Base-by-base conservation (phyloP, 1,140 invertebrate genomes). In the Cepaea nemoralis region DNA sequence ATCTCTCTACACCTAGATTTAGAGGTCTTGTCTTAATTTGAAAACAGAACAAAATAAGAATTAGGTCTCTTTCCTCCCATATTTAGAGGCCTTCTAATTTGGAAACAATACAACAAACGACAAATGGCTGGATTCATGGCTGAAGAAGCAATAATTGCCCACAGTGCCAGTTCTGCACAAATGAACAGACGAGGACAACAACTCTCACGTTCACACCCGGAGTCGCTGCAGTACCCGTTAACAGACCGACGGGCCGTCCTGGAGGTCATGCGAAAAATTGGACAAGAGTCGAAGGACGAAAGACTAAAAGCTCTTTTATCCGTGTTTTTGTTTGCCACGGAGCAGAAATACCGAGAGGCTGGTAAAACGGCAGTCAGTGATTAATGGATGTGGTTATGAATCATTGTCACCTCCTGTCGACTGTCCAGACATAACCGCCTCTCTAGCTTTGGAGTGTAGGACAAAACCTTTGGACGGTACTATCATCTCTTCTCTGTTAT, bases 241-340 rank as follows among this genome's bases (percentile, higher is more conserved):
- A 31, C 59, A n/a, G 33, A 31, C 59, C 33, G 59, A 63, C 59
- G 59, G 10, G 3, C 33, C n/a, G 59, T 31, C 33, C 59, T 3
- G n/a, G 27, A 63, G 59, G n/a, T 31, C 59, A 63, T 27, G 59
- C 59, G 27, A 63, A 63, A 63, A 63, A 63, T 63, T 63, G 27
- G n/a, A 5, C 10, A 63, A 63, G 59, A 12, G 59, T 31, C 27
- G 5, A 27, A 27, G 10, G 59, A 31, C 59, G 5, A 16, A 31
- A 27, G 10, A 31, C 59, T 31, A 31, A 63, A 63, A 63, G 59
- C 27, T 31, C 59, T 31, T 63, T 27, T 31, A 63, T 63, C 16
- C 59, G 0, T 16, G 59, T 31, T 63, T 5, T 6, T 63, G 27
- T 63, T 22, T 63, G 59, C 33, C 59, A 63, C 27, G 1, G 1